Conservation (phyloP, 1,140 invertebrate genomes). For the Brachionus calyciflorus region DNA sequence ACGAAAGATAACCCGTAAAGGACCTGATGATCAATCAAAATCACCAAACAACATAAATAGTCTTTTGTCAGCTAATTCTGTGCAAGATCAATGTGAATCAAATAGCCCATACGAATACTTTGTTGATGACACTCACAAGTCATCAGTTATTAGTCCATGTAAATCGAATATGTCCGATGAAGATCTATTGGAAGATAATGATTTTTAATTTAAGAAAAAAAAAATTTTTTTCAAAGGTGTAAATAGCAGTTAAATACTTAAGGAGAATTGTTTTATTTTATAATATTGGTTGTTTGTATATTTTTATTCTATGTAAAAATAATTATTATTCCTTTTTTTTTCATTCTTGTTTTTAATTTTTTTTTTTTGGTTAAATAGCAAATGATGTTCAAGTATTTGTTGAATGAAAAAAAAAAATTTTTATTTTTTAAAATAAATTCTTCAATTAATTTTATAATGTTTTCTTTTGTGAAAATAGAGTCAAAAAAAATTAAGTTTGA, state of each 20-base stretch:
- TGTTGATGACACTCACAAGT: neutral
- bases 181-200: slow-evolving; percentile 4
- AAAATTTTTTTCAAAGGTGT: neutral
- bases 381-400: no score
- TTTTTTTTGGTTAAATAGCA: no score
- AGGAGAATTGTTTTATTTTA: neutral
- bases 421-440: no score
- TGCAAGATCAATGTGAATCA: neutral
- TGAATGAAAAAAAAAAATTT: no score
- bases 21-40: neutral
- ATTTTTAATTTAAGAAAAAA: slow-evolving; percentile 13
- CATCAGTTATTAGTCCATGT: neutral
- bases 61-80: neutral
- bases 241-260: no score
- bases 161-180: slow-evolving; percentile 25
- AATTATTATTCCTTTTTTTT: no score
- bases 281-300: no score
- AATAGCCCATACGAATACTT: neutral
- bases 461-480: no score
- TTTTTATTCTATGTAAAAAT: no score
- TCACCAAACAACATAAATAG: slow-evolving; percentile 11
- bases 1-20: slow-evolving; percentile 52
- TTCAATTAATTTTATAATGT: no score
- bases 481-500: no score
- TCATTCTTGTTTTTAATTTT: no score